Evolutionary conservation across 2,797 vertebrate genomes (phyloP), one percentile per base, ranked within the genome.

Genomic region (Pangasius mekongensis): DNA sequence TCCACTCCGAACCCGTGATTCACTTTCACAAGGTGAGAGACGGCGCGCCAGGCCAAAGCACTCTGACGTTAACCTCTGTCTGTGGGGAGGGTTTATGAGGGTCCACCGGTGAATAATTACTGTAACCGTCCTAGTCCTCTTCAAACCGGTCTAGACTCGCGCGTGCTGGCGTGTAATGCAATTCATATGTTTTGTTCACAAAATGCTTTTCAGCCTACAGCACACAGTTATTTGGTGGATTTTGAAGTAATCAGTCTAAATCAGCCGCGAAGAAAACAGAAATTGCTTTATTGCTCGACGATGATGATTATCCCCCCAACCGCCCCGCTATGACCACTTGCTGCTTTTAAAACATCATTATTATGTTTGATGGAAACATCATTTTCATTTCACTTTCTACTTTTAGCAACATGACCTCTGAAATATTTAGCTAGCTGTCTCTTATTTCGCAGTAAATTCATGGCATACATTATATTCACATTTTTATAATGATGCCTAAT

Each of bases 21-120:
- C 98, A 99, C 95, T 99, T 99, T 96, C 98, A 99, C 93, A 99
- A 99, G 98, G 98, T 99, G 95, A 96, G 92, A 91, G 85, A 86
- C 86, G 74, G 54, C 60, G 8, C 33, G 30, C 69, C 18, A 24
- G 67, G 83, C 69, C 52, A 62, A 47, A 2, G 83, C 80, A 84
- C 74, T 52, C 69, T 90, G 73, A 84, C 89, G 84, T 89, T 92
- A 62, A 80, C 81, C 84, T 62, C 58, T n/a, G 73, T 78, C 84
- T 76, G 27, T 43, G 62, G 39, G 76, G 67, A 74, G 39, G 86
- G 58, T 58, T 80, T 67, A 66, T 67, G 43, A 66, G 39, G 69
- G 62, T 76, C 60, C 52, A 36, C 13, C 5, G 56, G 87, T 84
- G 82, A 89, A 81, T 84, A 78, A 90, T 88, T 85, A 87, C 85